A percentile compares a stretch with the other conserved stretches of the same genome.
Evolutionary conservation across 2,888 invertebrate species (phyloP).

Genomic region (Eremobia ochroleuca): DNA sequence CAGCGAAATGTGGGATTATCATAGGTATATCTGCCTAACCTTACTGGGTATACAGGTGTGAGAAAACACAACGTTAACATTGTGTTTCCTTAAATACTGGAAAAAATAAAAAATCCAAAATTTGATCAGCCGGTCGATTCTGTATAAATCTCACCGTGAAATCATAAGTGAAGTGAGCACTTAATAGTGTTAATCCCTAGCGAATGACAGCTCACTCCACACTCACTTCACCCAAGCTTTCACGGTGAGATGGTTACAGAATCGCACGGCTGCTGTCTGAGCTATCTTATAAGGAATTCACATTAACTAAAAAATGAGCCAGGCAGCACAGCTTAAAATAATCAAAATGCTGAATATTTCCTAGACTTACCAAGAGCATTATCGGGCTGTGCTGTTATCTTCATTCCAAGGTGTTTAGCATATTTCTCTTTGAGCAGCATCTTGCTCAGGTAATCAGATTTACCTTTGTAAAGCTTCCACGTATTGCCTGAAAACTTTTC

Average conservation of each 20-base stretch:
- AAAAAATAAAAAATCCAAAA: background rate
- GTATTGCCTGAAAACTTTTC: slow-evolving; percentile 78
- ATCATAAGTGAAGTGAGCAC: too few relatives aligned
- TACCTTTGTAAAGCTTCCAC: slow-evolving; percentile 81
- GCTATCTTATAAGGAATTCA: background rate
- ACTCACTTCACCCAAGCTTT: too few relatives aligned
- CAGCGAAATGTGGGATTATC: background rate
- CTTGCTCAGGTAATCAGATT: slow-evolving; percentile 77
- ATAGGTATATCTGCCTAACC: background rate
- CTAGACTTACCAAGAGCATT: slow-evolving; percentile 61
- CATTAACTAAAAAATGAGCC: background rate
- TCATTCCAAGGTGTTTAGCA: slow-evolving; percentile 79
- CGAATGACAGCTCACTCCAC: too few relatives aligned
- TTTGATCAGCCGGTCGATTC: too few relatives aligned
- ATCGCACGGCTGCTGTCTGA: too few relatives aligned
- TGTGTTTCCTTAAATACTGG: background rate
- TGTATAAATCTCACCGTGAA: too few relatives aligned
- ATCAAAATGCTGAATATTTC: background rate
- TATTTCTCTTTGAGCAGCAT: slow-evolving; percentile 82
- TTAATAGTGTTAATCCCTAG: too few relatives aligned
- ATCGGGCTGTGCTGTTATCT: slow-evolving; percentile 75
- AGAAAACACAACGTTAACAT: background rate
- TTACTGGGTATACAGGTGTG: background rate
- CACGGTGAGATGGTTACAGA: too few relatives aligned
- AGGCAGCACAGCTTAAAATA: background rate